A percentile compares a stretch with the other conserved stretches of the same genome.
phyloP scores from a whole-genome alignment of 2,113 vertebrate genomes.

The Tonatia bakeri region DNA sequence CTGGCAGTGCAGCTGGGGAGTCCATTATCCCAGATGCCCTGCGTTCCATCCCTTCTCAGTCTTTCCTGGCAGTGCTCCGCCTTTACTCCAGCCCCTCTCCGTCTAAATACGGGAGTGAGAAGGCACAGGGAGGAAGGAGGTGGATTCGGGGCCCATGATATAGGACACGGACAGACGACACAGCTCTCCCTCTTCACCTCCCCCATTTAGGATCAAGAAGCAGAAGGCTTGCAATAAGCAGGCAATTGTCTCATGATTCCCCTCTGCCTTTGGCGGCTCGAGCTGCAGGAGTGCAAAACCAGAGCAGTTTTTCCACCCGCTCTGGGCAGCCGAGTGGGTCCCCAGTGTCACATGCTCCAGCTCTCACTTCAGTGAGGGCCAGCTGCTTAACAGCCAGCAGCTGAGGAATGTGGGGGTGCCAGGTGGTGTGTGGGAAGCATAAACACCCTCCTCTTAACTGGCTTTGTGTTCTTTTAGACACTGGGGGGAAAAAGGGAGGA shows the following conservation, averaged over 20 bases:
- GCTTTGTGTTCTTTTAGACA: not conserved
- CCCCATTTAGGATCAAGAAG: not conserved
- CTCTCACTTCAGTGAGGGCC: not conserved
- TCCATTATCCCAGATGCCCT: not conserved
- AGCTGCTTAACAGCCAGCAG: not conserved
- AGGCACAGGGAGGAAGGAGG: not conserved
- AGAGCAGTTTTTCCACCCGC: conserved; percentile 13
- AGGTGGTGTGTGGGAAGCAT: not conserved
- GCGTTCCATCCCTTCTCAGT: not conserved
- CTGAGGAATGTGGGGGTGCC: not conserved
- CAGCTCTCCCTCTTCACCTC: not conserved
- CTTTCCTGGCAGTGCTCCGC: not conserved
- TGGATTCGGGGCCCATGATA: not conserved
- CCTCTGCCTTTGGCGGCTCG: not conserved
- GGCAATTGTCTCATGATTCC: not conserved
- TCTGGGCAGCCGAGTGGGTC: not conserved
- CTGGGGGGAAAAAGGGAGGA: not conserved
- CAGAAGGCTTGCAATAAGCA: not conserved
- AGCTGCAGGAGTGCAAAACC: not conserved
- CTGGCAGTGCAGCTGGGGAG: not conserved
- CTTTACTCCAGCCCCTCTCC: not conserved
- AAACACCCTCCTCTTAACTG: not conserved
- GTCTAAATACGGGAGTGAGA: not conserved
- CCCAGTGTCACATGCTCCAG: not conserved
- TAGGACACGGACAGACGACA: not conserved